Percentiles rank a stretch among this genome's conserved stretches.
Conservation (phyloP, 2,888 invertebrate genomes). For the Caenorhabditis sp. region DNA sequence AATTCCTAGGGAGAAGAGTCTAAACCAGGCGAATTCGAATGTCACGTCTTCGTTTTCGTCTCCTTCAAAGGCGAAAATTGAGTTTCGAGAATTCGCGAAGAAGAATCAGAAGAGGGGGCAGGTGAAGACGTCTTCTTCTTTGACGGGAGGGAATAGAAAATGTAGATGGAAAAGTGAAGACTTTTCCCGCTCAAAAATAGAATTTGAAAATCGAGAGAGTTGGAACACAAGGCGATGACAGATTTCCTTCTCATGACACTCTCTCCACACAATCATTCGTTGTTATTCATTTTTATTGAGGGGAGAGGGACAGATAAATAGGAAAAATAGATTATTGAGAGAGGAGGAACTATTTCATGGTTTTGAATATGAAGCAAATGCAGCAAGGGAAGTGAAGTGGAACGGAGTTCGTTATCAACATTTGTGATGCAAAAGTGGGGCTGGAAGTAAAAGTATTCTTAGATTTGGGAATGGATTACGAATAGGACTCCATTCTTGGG, state of each 20-base stretch:
- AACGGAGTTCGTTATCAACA: conserved; percentile 7
- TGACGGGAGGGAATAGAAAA: background rate
- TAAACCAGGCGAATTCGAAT: conserved; percentile 33
- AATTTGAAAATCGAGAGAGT: conserved; percentile 31
- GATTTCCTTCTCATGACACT: conserved; percentile 3
- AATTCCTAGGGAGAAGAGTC: conserved; percentile 8
- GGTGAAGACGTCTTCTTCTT: conserved; percentile 41
- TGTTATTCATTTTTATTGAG: conserved; percentile 5
- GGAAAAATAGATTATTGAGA: background rate
- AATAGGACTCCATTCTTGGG: too few relatives aligned
- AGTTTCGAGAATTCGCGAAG: conserved; percentile 27
- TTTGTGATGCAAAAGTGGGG: background rate
- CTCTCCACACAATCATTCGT: conserved; percentile 6
- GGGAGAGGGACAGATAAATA: background rate
- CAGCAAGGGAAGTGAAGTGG: background rate
- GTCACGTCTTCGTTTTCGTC: conserved; percentile 35
- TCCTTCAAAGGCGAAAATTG: conserved; percentile 51
- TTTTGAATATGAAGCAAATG: background rate
- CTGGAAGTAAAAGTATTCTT: too few relatives aligned
- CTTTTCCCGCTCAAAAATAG: conserved; percentile 51
- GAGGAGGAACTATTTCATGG: background rate
- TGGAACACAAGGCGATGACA: conserved; percentile 30
- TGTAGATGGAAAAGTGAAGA: conserved; percentile 19
- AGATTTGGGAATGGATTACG: too few relatives aligned
- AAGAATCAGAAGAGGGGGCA: conserved; percentile 43